These are phyloP conservation scores for Hirtodrosophila histrioides DNA, from an alignment of 2,888 invertebrate species.

Conservation along the genomic window DNA sequence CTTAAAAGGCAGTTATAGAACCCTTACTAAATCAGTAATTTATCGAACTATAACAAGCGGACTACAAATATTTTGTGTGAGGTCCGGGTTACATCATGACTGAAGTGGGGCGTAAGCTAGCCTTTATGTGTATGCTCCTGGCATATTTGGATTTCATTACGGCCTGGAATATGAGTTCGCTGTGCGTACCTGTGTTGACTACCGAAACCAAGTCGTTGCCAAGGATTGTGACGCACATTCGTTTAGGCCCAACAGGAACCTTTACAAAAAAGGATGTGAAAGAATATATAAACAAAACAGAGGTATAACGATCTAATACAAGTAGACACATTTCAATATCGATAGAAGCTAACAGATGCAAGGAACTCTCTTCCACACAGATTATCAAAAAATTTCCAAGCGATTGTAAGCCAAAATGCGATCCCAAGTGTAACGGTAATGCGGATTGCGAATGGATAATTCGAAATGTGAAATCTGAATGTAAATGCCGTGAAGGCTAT, in stretches of 20 bases:
- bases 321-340: not conserved
- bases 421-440: constrained; percentile 3
- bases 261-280: rapidly evolving
- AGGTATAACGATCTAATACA: not conserved
- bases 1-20: too few relatives aligned
- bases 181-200: not conserved
- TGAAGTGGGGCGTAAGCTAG: not conserved
- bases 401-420: constrained; percentile 18
- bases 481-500: constrained; percentile 15
- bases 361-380: not conserved
- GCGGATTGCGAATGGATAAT: constrained; percentile 9
- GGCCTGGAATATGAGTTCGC: not conserved
- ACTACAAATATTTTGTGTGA: not conserved
- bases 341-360: too few relatives aligned
- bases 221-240: not conserved
- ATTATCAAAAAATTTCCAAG: not conserved
- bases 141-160: not conserved
- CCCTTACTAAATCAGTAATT: constrained; percentile 19
- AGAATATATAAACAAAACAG: not conserved
- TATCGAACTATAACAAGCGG: not conserved
- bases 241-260: not conserved
- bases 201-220: rapidly evolving
- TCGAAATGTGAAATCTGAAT: not conserved
- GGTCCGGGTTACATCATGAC: constrained; percentile 6
- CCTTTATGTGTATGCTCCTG: constrained; percentile 8